These are phyloP conservation scores for Drosophila buzzatii DNA, from an alignment of 2,888 invertebrate genomes.

Conservation along the genomic window DNA sequence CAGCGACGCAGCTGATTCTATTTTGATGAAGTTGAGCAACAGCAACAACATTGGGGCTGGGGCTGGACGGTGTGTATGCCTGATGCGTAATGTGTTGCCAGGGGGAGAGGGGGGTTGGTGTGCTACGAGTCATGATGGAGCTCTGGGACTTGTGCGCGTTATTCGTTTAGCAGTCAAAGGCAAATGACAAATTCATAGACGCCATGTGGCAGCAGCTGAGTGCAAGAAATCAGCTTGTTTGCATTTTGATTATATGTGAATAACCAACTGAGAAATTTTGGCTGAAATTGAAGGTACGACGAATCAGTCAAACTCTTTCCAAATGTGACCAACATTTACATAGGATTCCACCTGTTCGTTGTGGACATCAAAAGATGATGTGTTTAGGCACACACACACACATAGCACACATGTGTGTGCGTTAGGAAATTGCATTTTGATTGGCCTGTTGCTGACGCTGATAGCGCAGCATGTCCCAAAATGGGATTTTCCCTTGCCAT, in stretches of 20 bases:
- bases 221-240: conserved; percentile 68
- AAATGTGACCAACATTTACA: conserved; percentile 28
- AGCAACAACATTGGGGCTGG: conserved; percentile 33
- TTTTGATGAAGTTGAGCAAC: conserved; percentile 73
- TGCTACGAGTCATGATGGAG: neutral
- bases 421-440: conserved; percentile 76
- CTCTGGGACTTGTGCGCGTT: conserved; percentile 6
- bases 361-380: conserved; percentile 43
- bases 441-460: conserved; percentile 68
- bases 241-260: conserved; percentile 74
- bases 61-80: conserved; percentile 64
- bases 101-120: no score
- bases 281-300: conserved; percentile 3
- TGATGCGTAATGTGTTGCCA: conserved; percentile 34
- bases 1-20: conserved; percentile 79
- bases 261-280: conserved; percentile 16
- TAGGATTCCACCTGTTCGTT: conserved; percentile 33
- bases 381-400: conserved; percentile 23
- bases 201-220: conserved; percentile 43
- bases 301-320: conserved; percentile 30
- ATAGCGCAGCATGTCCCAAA: conserved; percentile 59
- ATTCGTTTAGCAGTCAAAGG: conserved; percentile 54
- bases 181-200: conserved; percentile 78
- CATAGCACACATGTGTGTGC: conserved; percentile 3
- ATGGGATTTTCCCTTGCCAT: conserved; percentile 9